These are phyloP conservation scores for Archips xylosteana DNA, from an alignment of 2,888 invertebrate species.

Conservation along the genomic window DNA sequence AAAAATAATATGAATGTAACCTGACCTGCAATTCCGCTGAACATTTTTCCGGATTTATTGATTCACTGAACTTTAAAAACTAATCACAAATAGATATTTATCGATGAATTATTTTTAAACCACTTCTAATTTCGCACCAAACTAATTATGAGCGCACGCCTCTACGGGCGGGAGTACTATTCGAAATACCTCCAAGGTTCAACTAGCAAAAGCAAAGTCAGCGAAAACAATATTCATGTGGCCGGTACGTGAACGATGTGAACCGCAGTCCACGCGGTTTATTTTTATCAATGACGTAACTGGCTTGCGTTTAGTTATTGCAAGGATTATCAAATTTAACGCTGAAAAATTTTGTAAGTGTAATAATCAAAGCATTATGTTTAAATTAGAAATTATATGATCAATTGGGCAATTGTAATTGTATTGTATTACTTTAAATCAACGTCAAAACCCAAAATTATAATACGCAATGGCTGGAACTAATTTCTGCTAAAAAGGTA, in stretches of 20 bases:
- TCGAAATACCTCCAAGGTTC: constrained; percentile 66
- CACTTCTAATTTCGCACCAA: constrained; percentile 53
- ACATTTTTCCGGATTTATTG: constrained; percentile 66
- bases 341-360: too few species aligned
- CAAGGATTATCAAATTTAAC: constrained; percentile 15
- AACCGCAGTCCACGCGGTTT: constrained; percentile 55
- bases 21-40: constrained; percentile 82
- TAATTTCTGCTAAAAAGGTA: constrained; percentile 10
- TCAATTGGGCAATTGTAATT: too few species aligned
- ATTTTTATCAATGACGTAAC: constrained; percentile 79
- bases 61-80: constrained; percentile 42
- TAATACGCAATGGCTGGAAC: not conserved
- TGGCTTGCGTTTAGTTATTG: constrained; percentile 64
- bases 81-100: constrained; percentile 31
- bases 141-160: constrained; percentile 51
- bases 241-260: constrained; percentile 60
- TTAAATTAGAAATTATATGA: too few species aligned
- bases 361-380: not conserved
- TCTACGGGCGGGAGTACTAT: constrained; percentile 56
- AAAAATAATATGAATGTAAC: constrained; percentile 38
- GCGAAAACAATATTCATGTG: constrained; percentile 52
- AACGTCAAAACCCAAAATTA: not conserved
- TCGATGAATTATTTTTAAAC: constrained; percentile 45
- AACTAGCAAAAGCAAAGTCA: constrained; percentile 44
- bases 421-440: not conserved